Evolutionary conservation across 1,140 invertebrate genomes (phyloP), one percentile per base, ranked within the genome.

Genomic region (Himalopsyche phryganea): DNA sequence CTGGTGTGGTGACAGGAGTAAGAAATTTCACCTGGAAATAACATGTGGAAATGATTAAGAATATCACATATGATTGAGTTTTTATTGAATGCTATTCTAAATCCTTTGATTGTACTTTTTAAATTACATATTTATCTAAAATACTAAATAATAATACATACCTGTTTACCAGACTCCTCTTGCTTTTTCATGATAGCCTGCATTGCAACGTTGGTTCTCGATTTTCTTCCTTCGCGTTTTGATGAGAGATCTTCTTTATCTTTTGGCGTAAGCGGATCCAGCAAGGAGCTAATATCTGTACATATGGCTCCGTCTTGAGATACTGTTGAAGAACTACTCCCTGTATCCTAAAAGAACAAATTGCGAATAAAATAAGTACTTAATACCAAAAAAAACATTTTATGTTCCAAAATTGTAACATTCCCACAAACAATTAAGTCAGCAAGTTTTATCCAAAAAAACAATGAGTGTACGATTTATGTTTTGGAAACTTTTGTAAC

Each of bases 171-270:
- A 42, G 78, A 78, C 68, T 83, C 80, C 58, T 80, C 78, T 55
- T 82, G 78, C 65, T 83, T 84, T 57, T 80, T 75, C 75, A 87
- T 82, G 65, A 88, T 86, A 56, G 87, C 87, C 67, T 90, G 88
- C 77, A 92, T 83, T 0, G 86, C 87, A 49, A 88, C 83, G 71
- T 89, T 89, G 56, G 84, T 79, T 66, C 85, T 68, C 9, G 70
- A 64, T 41, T 72, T 72, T 20, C 57, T 50, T 10, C 55, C 52
- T 23, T 56, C 48, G 15, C 49, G 40, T 28, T 28, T 28, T 20
- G 14, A 20, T 1, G 68, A 66, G 0, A 32, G 28, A 41, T 72
- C 71, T 44, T 69, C 69, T 61, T 70, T 57, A 2, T 35, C 51
- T 17, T 9, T 19, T 1, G 20, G 7, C 2, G 41, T 23, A 4